A percentile compares a stretch with the other conserved stretches of the same genome.
These are phyloP conservation scores for Orientallactaga bullata DNA, from an alignment of 2,113 vertebrate genomes.

Conservation along the genomic window DNA sequence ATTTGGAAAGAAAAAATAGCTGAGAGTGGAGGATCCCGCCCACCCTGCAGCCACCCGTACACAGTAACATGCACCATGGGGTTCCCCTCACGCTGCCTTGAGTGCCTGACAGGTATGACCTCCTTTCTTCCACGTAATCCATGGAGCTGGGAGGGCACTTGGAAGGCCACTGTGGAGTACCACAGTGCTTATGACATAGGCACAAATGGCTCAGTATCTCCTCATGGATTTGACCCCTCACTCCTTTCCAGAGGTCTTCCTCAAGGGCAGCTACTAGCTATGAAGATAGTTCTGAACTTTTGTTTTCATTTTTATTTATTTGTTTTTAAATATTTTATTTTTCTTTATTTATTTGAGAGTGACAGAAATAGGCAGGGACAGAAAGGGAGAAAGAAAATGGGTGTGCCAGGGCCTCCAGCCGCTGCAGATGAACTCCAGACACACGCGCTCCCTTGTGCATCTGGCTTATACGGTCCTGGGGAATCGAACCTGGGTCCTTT, in stretches of 20 bases:
- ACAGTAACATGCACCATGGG: accelerated
- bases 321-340: no score
- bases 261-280: background rate
- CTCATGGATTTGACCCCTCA: background rate
- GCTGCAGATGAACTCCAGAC: no score
- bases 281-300: background rate
- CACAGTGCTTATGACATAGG: accelerated
- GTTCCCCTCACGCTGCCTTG: accelerated
- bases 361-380: no score
- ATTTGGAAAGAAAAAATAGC: background rate
- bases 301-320: no score
- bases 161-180: background rate
- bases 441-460: no score
- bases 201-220: background rate
- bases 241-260: background rate
- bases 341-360: no score
- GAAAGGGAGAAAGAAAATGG: no score
- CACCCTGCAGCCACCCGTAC: no score
- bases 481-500: no score
- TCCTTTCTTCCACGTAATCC: background rate
- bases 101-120: background rate
- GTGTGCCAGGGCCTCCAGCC: no score
- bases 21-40: background rate
- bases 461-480: no score
- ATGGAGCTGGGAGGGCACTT: background rate